Evolutionary conservation across 2,888 invertebrate genomes (phyloP).

Genomic region (Drosophila pullipes): DNA sequence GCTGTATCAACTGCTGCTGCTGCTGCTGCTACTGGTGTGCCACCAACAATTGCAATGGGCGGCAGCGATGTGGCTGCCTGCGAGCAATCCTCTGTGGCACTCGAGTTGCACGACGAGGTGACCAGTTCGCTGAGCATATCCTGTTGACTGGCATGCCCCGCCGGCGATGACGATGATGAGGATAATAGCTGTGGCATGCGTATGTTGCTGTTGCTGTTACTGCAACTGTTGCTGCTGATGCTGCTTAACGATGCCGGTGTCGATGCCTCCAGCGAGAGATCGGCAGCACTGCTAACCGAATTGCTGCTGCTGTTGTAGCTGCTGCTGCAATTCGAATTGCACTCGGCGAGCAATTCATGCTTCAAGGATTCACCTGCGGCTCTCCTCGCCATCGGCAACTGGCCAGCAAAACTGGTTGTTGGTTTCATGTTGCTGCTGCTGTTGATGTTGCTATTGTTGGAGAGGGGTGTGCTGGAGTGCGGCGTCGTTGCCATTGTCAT

Average conservation of each 20-base stretch:
- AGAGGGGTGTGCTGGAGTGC: conserved; percentile 32
- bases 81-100: conserved; percentile 70
- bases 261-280: conserved; percentile 84
- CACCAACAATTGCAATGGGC: conserved; percentile 15
- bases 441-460: conserved; percentile 18
- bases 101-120: conserved; percentile 80
- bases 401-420: conserved; percentile 63
- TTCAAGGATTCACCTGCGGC: conserved; percentile 51
- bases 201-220: conserved; percentile 47
- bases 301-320: conserved; percentile 62
- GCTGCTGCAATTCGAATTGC: conserved; percentile 73
- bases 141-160: conserved; percentile 62
- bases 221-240: conserved; percentile 45
- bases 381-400: conserved; percentile 54
- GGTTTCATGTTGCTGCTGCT: conserved; percentile 37
- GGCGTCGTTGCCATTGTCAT: conserved; percentile 5
- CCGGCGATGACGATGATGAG: conserved; percentile 30
- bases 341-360: conserved; percentile 66
- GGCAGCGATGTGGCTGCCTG: conserved; percentile 45
- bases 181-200: conserved; percentile 44
- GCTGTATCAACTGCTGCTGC: conserved; percentile 30
- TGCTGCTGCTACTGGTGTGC: not conserved
- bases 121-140: conserved; percentile 83
- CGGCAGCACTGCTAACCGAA: conserved; percentile 81
- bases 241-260: conserved; percentile 82